Base-by-base conservation (phyloP, 2,797 vertebrate species). In the Thalassophryne amazonica region DNA sequence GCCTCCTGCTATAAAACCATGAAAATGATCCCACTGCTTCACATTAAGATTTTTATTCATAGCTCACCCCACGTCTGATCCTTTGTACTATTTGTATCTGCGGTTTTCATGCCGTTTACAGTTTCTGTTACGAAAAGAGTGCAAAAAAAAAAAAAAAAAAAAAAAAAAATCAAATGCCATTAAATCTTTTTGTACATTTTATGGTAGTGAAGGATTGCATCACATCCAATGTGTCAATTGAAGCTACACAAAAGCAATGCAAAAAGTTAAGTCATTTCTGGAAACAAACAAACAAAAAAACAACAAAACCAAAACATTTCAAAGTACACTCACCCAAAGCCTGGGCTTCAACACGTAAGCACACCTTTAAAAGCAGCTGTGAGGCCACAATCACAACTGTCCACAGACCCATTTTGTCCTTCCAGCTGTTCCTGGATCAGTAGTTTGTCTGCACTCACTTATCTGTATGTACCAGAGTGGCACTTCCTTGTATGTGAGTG, bases 261-360 rank as follows among this genome's bases (percentile, higher is more conserved):
- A 18, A 45, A 38, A 39, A 2, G 1, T 18, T 19, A 3, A 10
- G 37, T 52, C 5, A 47, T 39, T 37, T 32, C 22, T 32, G 43
- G 7, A 21, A 6, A 39, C n/a, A n/a, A n/a, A n/a, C n/a, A n/a
- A n/a, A n/a, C n/a, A n/a, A n/a, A n/a, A 29, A 40, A 12, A 33
- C 25, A 62, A 61, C 6, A 11, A 27, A 58, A 34, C 51, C 2
- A 25, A 64, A 64, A 22, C 13, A 52, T 6, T 36, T 52, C 6
- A 35, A 31, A 17, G 27, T 24, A 16, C 37, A 86, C 89, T 90
- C 62, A 92, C 90, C 89, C 40, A 88, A 77, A 57, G 83, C 86
- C 64, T 92, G 85, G 14, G 84, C 86, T 43, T 83, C 67, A 40
- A 80, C 85, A 0, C 69, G 51, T 11, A 49, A 53, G 60, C 76